Evolutionary conservation across 2,113 vertebrate species (phyloP), one percentile per base, ranked within the genome.

Genomic region (Pituophis catenifer): DNA sequence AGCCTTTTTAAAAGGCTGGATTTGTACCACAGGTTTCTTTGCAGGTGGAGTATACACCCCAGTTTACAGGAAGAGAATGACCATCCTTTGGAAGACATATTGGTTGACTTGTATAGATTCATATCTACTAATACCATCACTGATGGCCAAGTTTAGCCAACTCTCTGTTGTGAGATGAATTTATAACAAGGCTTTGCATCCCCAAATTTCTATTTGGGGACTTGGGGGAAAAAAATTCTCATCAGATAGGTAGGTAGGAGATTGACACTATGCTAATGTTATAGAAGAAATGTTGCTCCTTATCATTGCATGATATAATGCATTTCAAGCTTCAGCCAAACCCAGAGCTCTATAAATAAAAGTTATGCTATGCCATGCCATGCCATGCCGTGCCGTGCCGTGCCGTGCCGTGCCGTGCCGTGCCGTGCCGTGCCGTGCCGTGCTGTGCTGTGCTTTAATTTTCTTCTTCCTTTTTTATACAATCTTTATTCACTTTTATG

Each of bases 41-140:
- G 5, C 1, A 53, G 1, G 33, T 7, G 0, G 1, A 62, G 3
- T 81, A 38, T 65, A 89, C 90, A 91, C 62, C 2, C 23, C 29
- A 23, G 90, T 1, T 33, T 90, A 94, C 90, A 62, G 11, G 17
- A 10, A 75, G n/a, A 48, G 0, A 88, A 92, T 10, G 93, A 90
- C 93, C 44, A 8, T 52, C 70, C 91, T 0, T 48, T 13, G 85
- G 44, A 90, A 91, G n/a, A 95, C 10, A 93, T 94, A 24, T 89
- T 93, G 91, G 29, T 2, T 15, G 86, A 7, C 5, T 91, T 48
- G 38, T 92, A 90, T 90, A 92, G 3, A 26, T 5, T 0, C 3
- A 50, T 24, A 3, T 70, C 92, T 92, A 44, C 94, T 10, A 6
- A 93, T 52, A 54, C 0, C 59, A 10, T 52, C 8, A 13, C 26